Conservation (phyloP, 2,113 vertebrate species). For the Leptobrachium leishanense region DNA sequence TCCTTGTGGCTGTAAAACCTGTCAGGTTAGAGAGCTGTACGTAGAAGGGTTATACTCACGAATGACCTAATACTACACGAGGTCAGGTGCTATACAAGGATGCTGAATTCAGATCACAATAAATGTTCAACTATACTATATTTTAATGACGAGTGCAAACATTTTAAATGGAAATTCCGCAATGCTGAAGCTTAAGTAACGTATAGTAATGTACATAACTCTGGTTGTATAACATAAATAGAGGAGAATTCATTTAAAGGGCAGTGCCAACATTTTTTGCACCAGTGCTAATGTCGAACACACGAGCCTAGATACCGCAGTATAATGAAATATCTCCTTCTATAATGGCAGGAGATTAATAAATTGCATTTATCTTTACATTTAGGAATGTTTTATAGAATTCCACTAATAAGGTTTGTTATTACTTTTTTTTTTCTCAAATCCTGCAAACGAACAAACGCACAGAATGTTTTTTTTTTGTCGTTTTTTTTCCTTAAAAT, state of each 20-base stretch:
- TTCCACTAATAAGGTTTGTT: background rate
- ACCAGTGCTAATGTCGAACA: background rate
- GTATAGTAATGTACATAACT: background rate
- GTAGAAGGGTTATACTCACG: too few relatives aligned
- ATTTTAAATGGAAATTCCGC: background rate
- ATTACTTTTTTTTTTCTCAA: background rate
- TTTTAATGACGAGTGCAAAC: background rate
- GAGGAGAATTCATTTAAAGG: background rate
- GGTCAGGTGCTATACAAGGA: background rate
- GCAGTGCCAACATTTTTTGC: background rate
- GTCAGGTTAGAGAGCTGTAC: background rate
- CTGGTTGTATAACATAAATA: background rate
- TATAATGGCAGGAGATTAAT: background rate
- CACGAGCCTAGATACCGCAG: background rate
- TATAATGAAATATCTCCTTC: background rate
- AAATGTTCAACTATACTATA: background rate
- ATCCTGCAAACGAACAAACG: background rate
- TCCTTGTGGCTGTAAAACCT: background rate
- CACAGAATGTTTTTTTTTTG: background rate
- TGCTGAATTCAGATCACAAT: background rate
- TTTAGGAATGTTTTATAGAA: background rate
- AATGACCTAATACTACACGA: background rate
- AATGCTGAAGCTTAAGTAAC: background rate
- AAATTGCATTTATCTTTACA: background rate
- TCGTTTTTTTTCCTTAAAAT: background rate